Percentiles rank a stretch among this genome's conserved stretches.
These are phyloP conservation scores for Alentia gelatinosa DNA, from an alignment of 2,888 invertebrate genomes.

Conservation along the genomic window DNA sequence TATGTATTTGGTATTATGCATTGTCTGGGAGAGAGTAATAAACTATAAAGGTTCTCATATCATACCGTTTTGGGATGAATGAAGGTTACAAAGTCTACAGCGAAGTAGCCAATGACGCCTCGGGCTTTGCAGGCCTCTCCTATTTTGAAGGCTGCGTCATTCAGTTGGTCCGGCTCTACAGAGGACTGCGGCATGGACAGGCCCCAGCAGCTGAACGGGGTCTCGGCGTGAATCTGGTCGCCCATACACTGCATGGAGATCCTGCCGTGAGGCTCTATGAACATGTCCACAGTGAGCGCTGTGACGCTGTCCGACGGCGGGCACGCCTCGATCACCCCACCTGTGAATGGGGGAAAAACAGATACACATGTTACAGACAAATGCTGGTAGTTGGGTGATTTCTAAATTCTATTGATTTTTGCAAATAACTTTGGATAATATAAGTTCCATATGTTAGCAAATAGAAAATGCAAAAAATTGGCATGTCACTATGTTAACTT, in stretches of 20 bases:
- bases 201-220: constrained; percentile 72
- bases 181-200: constrained; percentile 80
- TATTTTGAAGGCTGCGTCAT: constrained; percentile 74
- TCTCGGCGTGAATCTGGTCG: constrained; percentile 80
- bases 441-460: too few species aligned
- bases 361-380: too few species aligned
- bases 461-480: too few species aligned
- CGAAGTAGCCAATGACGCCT: constrained; percentile 78
- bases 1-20: too few species aligned
- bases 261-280: constrained; percentile 78
- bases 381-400: too few species aligned
- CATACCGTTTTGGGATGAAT: constrained; percentile 77
- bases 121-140: constrained; percentile 78
- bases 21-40: too few species aligned
- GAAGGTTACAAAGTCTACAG: constrained; percentile 80
- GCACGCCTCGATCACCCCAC: constrained; percentile 80
- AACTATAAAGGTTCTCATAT: too few species aligned
- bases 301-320: constrained; percentile 80
- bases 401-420: too few species aligned
- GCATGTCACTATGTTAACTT: too few species aligned
- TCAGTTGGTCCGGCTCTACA: constrained; percentile 77
- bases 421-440: too few species aligned
- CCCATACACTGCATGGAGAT: constrained; percentile 74
- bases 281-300: constrained; percentile 77
- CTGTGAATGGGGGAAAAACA: constrained; percentile 64